Evolutionary conservation across 2,797 vertebrate genomes (phyloP).

Genomic region (Sebastes hubbsi): DNA sequence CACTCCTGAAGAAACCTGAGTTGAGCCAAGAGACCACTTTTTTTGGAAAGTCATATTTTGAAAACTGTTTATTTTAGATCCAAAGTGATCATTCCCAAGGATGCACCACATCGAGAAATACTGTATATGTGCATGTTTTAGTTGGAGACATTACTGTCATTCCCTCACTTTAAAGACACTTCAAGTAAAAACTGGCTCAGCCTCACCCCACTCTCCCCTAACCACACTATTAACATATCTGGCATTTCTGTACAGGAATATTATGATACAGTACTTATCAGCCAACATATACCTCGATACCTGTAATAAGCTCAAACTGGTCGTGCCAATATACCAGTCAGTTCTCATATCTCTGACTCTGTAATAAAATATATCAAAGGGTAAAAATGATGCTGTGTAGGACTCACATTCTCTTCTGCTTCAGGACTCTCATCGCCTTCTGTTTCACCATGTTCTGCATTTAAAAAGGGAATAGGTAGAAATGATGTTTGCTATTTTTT

Average conservation of each 20-base stretch:
- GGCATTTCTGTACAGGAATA: background rate
- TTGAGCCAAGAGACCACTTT: too few species aligned
- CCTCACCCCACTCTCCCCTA: background rate
- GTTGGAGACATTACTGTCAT: background rate
- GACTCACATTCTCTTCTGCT: slow-evolving; percentile 98
- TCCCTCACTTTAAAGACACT: too few species aligned
- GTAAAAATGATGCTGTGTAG: rapidly evolving
- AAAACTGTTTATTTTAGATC: too few species aligned
- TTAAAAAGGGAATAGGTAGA: slow-evolving; percentile 29
- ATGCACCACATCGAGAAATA: too few species aligned
- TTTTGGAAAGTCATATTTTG: too few species aligned
- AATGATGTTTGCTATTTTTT: background rate
- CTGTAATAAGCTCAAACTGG: background rate
- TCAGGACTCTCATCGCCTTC: slow-evolving; percentile 96
- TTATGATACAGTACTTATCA: background rate
- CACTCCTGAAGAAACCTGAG: too few species aligned
- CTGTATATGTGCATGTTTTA: too few species aligned
- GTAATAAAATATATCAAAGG: background rate
- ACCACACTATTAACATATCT: background rate
- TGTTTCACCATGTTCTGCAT: slow-evolving; percentile 97
- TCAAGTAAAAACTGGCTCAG: too few species aligned
- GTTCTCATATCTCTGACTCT: background rate
- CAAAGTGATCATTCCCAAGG: too few species aligned
- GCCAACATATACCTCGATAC: background rate
- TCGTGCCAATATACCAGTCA: background rate